Conservation (phyloP, 2,888 invertebrate genomes). For the Habrosyne pyritoides region DNA sequence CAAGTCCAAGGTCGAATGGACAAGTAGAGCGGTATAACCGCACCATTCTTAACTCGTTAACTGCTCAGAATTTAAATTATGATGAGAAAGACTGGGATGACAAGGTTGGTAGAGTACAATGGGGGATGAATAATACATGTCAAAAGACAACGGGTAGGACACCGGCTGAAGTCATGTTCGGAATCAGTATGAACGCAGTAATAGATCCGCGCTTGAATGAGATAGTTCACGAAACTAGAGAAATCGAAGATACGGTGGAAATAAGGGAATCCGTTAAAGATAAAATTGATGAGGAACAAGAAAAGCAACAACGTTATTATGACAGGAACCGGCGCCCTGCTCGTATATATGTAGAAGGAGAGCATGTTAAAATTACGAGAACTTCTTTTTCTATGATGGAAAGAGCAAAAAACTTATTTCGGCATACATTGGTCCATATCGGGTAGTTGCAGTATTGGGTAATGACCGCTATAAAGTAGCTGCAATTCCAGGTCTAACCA, state of each 20-base stretch:
- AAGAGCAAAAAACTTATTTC: slow-evolving; percentile 22
- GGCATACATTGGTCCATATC: slow-evolving; percentile 20
- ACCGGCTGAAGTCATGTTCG: no score
- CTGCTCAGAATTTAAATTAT: neutral
- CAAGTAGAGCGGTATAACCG: slow-evolving; percentile 6
- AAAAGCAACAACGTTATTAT: no score
- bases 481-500: slow-evolving; percentile 5
- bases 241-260: no score
- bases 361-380: slow-evolving; percentile 16
- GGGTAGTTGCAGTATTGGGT: slow-evolving; percentile 17
- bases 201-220: no score
- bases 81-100: slow-evolving; percentile 16
- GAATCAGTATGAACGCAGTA: no score
- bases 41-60: slow-evolving; percentile 7
- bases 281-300: no score
- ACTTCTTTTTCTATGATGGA: slow-evolving; percentile 14
- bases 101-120: slow-evolving; percentile 13
- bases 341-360: no score
- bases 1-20: no score
- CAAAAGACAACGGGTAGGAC: slow-evolving; percentile 10
- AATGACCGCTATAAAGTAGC: slow-evolving; percentile 25
- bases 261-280: no score
- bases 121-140: slow-evolving; percentile 18
- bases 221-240: no score
- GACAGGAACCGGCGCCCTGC: neutral